Conservation (phyloP, 2,888 invertebrate genomes). For the Dusona sp. region DNA sequence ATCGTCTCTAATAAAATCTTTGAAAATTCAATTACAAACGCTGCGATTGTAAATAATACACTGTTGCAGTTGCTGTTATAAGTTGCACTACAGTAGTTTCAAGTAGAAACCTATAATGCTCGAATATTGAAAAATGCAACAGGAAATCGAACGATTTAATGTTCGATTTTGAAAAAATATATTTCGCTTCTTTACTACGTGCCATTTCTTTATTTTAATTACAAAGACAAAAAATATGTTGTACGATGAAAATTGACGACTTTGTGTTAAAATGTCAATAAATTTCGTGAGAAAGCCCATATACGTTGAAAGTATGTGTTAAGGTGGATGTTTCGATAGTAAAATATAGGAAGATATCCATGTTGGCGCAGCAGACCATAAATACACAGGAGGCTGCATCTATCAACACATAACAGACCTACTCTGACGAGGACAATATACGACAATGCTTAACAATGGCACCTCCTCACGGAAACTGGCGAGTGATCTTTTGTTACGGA, state of each 20-base stretch:
- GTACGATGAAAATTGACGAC: not conserved
- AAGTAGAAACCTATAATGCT: too few species aligned
- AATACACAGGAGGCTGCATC: slow-evolving; percentile 35
- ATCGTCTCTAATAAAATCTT: too few species aligned
- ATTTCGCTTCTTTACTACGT: not conserved
- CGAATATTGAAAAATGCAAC: not conserved
- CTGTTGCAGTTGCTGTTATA: too few species aligned
- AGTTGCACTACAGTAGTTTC: too few species aligned
- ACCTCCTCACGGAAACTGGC: slow-evolving; percentile 51
- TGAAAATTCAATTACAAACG: not conserved
- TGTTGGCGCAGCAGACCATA: slow-evolving; percentile 25
- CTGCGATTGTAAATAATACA: not conserved
- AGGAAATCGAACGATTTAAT: too few species aligned
- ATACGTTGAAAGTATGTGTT: not conserved
- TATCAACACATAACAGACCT: slow-evolving; percentile 8
- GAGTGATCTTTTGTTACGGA: slow-evolving; percentile 63
- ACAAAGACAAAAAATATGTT: not conserved
- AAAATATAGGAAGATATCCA: slow-evolving; percentile 21
- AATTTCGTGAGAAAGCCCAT: not conserved
- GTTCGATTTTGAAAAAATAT: not conserved
- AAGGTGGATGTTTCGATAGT: slow-evolving; percentile 3
- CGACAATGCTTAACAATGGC: slow-evolving; percentile 57
- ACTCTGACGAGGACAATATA: slow-evolving; percentile 12
- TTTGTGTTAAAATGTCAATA: not conserved
- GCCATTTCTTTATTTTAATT: not conserved